These are phyloP conservation scores for Leptestheria dahalacensis DNA, from an alignment of 1,140 invertebrate genomes.

Conservation along the genomic window DNA sequence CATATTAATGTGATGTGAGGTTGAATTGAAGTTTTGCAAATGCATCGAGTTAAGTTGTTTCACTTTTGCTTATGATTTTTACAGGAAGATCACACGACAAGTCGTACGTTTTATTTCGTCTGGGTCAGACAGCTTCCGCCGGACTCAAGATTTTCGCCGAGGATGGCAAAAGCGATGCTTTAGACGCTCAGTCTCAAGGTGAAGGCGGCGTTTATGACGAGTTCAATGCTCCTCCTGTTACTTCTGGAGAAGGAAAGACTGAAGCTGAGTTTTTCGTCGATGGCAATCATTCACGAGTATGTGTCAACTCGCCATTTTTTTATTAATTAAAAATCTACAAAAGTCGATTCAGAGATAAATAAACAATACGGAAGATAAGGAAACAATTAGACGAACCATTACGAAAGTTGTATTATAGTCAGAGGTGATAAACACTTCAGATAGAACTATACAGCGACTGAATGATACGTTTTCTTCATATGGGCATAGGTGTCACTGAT, in stretches of 20 bases:
- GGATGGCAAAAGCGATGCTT: conserved; percentile 49
- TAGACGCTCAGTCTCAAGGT: conserved; percentile 41
- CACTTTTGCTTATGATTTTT: conserved; percentile 21
- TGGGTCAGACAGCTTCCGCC: conserved; percentile 48
- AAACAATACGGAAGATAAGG: too few relatives aligned
- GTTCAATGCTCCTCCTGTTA: conserved; percentile 61
- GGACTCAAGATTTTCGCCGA: conserved; percentile 70
- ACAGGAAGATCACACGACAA: conserved; percentile 71
- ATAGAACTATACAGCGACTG: too few relatives aligned
- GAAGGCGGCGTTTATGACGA: conserved; percentile 42
- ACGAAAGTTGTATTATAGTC: too few relatives aligned
- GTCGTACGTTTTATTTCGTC: conserved; percentile 58
- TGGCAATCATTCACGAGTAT: conserved; percentile 67
- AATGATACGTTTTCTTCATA: too few relatives aligned
- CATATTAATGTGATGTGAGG: too few relatives aligned
- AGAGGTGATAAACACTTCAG: too few relatives aligned
- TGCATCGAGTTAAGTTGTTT: too few relatives aligned
- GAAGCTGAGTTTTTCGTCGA: conserved; percentile 76
- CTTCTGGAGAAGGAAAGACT: conserved; percentile 55
- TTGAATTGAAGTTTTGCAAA: too few relatives aligned
- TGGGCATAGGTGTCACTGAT: conserved; percentile 63
- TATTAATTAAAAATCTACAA: too few relatives aligned
- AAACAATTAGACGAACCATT: too few relatives aligned
- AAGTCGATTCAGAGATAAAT: too few relatives aligned
- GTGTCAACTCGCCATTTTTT: conserved; percentile 14